Base-by-base conservation (phyloP, 2,797 vertebrate genomes). In the Alca torda region DNA sequence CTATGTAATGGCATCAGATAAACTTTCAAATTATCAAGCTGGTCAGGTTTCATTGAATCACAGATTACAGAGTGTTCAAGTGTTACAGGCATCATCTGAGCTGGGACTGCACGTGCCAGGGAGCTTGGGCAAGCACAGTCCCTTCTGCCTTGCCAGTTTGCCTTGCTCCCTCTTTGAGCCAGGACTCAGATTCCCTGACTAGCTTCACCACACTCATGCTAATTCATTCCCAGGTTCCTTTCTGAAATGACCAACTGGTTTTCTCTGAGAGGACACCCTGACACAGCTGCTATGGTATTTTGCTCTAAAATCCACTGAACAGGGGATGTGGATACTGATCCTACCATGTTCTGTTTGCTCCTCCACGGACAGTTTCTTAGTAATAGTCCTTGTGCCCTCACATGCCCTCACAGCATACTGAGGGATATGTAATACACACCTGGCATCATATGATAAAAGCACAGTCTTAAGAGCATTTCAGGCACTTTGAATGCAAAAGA, bases 171-270 rank as follows among this genome's bases (percentile, higher is more conserved):
- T 56, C 33, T 57, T 11, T 13, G 21, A 48, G n/a, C 61, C 3
- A 5, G 72, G 30, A 43, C 18, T 6, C 0, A 2, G 2, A 39
- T 30, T 28, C 56, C 39, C 45, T 39, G 60, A 24, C 26, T 28
- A n/a, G 25, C 11, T 31, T 20, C 69, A 68, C 37, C 60, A 30
- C 0, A 0, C 28, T 75, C 59, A 2, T 4, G 48, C 21, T 5
- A 26, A 81, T 26, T 51, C 48, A 12, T 25, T 72, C 37, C 19
- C 53, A 56, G 70, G 6, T 23, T 54, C 41, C 45, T 23, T 74
- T 70, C 41, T 35, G 3, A 65, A 89, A 28, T 14, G 33, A 75
- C 39, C 43, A 43, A 11, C 25, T 18, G 51, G 4, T 35, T 84
- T 68, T 39, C 64, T 60, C 26, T 16, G 76, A 50, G 30, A 63